Percentiles rank a stretch among this genome's conserved stretches.
Evolutionary conservation across 2,888 invertebrate genomes (phyloP).

Genomic region (Crioceris asparagi): DNA sequence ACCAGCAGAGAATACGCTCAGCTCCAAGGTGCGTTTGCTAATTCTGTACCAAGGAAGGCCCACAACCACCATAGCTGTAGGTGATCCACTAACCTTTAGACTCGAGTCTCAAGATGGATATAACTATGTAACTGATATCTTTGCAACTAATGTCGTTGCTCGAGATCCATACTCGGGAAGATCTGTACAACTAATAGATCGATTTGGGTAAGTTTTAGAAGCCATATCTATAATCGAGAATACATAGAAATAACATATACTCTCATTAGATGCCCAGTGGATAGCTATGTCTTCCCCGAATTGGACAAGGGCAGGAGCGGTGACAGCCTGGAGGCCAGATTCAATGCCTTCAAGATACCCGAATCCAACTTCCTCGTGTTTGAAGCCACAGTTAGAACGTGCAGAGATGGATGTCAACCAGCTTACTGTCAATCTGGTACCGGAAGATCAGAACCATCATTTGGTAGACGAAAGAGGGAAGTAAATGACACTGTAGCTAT

Average conservation of each 20-base stretch:
- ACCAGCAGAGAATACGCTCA: conserved; percentile 82
- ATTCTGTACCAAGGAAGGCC: conserved; percentile 85
- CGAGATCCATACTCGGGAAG: conserved; percentile 86
- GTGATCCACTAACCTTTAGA: conserved; percentile 81
- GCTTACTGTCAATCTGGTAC: conserved; percentile 70
- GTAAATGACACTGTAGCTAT: conserved; percentile 31
- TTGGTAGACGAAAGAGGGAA: conserved; percentile 58
- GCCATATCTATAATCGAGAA: not conserved
- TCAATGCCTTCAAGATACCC: conserved; percentile 90
- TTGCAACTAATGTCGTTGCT: conserved; percentile 86
- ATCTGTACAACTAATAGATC: conserved; percentile 80
- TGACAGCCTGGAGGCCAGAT: conserved; percentile 80
- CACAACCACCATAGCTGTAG: conserved; percentile 87
- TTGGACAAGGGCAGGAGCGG: conserved; percentile 75
- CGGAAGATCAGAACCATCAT: conserved; percentile 70
- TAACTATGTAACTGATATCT: conserved; percentile 80
- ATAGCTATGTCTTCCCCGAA: conserved; percentile 85
- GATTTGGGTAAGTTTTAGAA: conserved; percentile 59
- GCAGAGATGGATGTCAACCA: conserved; percentile 82
- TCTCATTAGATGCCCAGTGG: conserved; percentile 70
- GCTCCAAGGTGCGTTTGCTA: conserved; percentile 74
- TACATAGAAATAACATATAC: conserved; percentile 15
- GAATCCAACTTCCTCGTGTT: conserved; percentile 90
- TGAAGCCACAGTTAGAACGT: conserved; percentile 83
- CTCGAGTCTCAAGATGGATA: conserved; percentile 83